Evolutionary conservation across 1,140 invertebrate species (phyloP), one percentile per base, ranked within the genome.

Genomic region (Marisa cornuarietis): DNA sequence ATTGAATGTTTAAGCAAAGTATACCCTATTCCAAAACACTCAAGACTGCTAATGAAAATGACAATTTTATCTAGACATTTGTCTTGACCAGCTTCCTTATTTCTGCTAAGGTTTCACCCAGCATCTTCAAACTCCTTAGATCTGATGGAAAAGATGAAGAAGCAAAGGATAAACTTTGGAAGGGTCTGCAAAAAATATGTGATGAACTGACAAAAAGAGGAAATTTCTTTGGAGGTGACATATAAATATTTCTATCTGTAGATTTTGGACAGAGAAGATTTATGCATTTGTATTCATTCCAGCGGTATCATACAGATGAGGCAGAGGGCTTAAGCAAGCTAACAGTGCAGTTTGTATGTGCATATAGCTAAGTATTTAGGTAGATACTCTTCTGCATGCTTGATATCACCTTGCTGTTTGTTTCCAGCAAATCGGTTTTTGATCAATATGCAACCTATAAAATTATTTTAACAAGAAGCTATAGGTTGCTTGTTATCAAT

Each of bases 171-270:
- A 20, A 31, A 20, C 26, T 75, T 9, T 31, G n/a, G 52, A 26
- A 22, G 11, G 73, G 22, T 9, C n/a, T 75, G n/a, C 24, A 61
- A 42, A 75, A 62, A 7, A 16, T 75, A 13, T 52, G 61, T 26
- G 52, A 75, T 61, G 54, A 58, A 20, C 73, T 75, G 20, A 9
- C 73, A 42, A 24, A 75, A 62, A 22, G 73, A 31, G 58, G 58
- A 61, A 75, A 75, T 51, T 75, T 62, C 54, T 75, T 75, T 75
- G 73, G 73, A 31, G 73, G 73, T 61, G 61, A 68, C 22, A 6
- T n/a, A 66, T 68, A 68, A n/a, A 18, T 68, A 68, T 24, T 68
- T 22, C 26, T 24, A 52, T 24, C 74, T 76, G 52, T 49, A 71
- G 42, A 16, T 75, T 26, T 61, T 18, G 62, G 62, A 18, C 62